Conservation (phyloP, 92 coral and sea anemone genomes). For the Heliopora coerulea region DNA sequence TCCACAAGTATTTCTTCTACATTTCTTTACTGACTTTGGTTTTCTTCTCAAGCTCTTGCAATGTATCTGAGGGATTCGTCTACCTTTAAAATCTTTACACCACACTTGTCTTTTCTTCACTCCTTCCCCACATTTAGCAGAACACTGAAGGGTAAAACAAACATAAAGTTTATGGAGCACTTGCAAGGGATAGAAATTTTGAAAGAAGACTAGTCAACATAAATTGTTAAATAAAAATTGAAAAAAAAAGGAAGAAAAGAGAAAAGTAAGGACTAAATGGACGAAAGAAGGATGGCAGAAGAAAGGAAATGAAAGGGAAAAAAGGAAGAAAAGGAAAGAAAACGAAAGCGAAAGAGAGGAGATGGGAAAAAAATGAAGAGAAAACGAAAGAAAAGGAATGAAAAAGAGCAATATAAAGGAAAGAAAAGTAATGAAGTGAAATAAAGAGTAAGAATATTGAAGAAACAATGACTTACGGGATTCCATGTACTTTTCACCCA, state of each 20-base stretch:
- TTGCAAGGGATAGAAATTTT: too few species aligned
- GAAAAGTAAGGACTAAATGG: too few species aligned
- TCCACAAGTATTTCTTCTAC: constrained; percentile 75
- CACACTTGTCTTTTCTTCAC: constrained; percentile 45
- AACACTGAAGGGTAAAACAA: constrained; percentile 51
- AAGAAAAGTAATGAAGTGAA: not conserved
- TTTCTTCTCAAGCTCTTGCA: constrained; percentile 56
- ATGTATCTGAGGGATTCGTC: constrained; percentile 48
- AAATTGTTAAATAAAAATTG: too few species aligned
- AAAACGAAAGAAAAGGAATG: not conserved
- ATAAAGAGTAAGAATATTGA: not conserved
- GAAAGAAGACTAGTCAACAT: too few species aligned
- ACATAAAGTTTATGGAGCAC: too few species aligned
- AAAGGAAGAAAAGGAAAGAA: too few species aligned
- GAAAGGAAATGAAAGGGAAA: too few species aligned
- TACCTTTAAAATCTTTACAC: constrained; percentile 60
- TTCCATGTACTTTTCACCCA: constrained; percentile 86
- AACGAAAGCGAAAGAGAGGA: too few species aligned
- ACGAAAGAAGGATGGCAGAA: too few species aligned
- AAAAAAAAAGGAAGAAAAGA: too few species aligned
- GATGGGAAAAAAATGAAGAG: too few species aligned
- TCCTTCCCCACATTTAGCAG: constrained; percentile 64
- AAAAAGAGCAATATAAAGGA: not conserved
- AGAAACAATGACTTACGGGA: constrained; percentile 51
- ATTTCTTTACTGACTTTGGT: constrained; percentile 62